Percentiles rank a stretch among this genome's conserved stretches.
phyloP scores from a whole-genome alignment of 2,113 vertebrate species.

The Ceyx melanurus region DNA sequence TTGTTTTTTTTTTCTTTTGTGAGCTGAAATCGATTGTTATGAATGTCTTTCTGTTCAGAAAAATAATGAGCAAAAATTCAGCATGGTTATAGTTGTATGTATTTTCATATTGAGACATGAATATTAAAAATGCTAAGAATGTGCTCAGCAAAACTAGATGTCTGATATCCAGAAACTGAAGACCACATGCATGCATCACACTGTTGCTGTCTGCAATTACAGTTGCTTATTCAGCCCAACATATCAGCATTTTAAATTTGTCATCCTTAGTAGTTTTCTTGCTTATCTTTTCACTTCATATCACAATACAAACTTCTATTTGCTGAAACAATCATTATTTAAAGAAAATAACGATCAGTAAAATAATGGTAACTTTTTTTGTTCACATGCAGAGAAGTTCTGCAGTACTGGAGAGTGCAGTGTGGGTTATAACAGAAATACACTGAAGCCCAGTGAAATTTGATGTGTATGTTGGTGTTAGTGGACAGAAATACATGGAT shows the following conservation, averaged over 20 bases:
- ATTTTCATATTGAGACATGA: not conserved
- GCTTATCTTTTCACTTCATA: not conserved
- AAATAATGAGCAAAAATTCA: not conserved
- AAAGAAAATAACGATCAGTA: not conserved
- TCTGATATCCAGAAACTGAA: not conserved
- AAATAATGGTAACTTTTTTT: not conserved
- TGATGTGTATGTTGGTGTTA: not conserved
- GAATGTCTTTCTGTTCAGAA: not conserved
- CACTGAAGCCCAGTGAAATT: not conserved
- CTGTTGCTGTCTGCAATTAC: not conserved
- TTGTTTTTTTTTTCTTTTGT: not conserved
- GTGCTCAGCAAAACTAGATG: not conserved
- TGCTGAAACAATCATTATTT: not conserved
- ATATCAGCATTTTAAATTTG: not conserved
- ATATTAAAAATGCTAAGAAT: not conserved
- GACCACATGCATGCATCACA: not conserved
- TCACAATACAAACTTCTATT: not conserved
- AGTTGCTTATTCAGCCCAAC: conserved; percentile 4
- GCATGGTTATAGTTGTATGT: not conserved
- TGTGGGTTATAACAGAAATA: not conserved
- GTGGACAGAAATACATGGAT: not conserved
- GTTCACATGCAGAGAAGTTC: not conserved
- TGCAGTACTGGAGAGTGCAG: not conserved
- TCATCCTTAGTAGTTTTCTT: not conserved
- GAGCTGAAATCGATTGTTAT: not conserved